Conservation (phyloP, 1,140 invertebrate genomes). For the Pentalonia nigronervosa region DNA sequence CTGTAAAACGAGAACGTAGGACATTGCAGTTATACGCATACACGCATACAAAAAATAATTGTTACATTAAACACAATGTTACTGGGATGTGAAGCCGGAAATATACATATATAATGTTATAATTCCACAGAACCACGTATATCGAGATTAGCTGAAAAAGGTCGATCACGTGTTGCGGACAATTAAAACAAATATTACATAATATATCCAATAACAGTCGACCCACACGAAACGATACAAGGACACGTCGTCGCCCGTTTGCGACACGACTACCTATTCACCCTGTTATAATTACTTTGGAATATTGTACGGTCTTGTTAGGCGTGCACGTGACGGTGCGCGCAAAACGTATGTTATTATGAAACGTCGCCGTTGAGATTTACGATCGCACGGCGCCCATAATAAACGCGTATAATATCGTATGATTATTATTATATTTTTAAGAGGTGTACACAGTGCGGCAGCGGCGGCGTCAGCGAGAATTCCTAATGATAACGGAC, state of each 20-base stretch:
- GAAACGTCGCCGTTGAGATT: neutral
- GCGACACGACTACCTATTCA: neutral
- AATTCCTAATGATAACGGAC: conserved; percentile 41
- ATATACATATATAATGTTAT: too few relatives aligned
- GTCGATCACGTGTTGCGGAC: neutral
- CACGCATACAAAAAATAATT: too few relatives aligned
- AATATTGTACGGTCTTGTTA: neutral
- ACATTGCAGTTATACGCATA: too few relatives aligned
- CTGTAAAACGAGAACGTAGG: too few relatives aligned
- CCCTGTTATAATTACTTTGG: neutral
- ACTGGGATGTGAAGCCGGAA: too few relatives aligned
- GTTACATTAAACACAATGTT: too few relatives aligned
- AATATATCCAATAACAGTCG: too few relatives aligned
- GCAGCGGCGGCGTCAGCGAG: neutral
- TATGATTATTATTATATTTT: neutral
- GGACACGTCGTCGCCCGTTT: neutral
- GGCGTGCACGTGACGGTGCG: neutral
- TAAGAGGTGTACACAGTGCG: neutral
- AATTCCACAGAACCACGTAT: too few relatives aligned
- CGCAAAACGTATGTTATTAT: neutral
- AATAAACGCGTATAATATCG: too few relatives aligned
- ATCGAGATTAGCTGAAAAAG: neutral
- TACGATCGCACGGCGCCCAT: neutral
- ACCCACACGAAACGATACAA: neutral
- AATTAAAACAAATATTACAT: neutral